phyloP scores from a whole-genome alignment of 2,797 vertebrate species.

The Microctenopoma steveboyesi region DNA sequence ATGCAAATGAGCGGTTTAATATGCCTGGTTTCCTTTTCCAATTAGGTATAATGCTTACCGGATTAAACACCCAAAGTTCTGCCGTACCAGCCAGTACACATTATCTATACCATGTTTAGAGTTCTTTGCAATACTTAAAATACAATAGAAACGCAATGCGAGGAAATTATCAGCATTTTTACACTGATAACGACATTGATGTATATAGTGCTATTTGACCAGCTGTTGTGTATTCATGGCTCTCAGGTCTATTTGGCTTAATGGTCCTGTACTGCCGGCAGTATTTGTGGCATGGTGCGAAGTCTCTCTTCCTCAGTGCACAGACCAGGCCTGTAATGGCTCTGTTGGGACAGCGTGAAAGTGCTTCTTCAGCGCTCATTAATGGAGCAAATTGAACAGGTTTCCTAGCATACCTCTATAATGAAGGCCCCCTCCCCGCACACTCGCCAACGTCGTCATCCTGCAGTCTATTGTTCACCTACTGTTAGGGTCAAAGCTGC shows the following conservation, averaged over 20 bases:
- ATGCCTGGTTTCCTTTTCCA: slow-evolving; percentile 59
- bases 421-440: slow-evolving; percentile 69
- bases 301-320: slow-evolving; percentile 62
- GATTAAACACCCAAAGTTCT: slow-evolving; percentile 35
- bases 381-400: slow-evolving; percentile 86
- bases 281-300: slow-evolving; percentile 62
- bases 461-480: slow-evolving; percentile 76
- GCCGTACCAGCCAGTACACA: background rate
- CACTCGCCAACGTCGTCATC: slow-evolving; percentile 40
- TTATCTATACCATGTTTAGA: slow-evolving; percentile 25
- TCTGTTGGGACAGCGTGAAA: slow-evolving; percentile 81
- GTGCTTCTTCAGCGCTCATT: slow-evolving; percentile 87
- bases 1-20: slow-evolving; percentile 71
- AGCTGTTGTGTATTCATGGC: slow-evolving; percentile 68
- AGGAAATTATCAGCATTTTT: slow-evolving; percentile 48
- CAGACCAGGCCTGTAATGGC: slow-evolving; percentile 73
- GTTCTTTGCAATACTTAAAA: slow-evolving; percentile 49
- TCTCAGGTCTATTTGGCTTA: slow-evolving; percentile 71
- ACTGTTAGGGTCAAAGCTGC: slow-evolving; percentile 71
- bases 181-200: slow-evolving; percentile 57
- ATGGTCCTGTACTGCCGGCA: slow-evolving; percentile 59
- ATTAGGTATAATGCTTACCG: slow-evolving; percentile 45
- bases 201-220: slow-evolving; percentile 55
- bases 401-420: slow-evolving; percentile 73
- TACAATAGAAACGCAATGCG: slow-evolving; percentile 40